Evolutionary conservation across 2,888 invertebrate species (phyloP), one percentile per base, ranked within the genome.

Genomic region (Drosophila suboccidentalis): DNA sequence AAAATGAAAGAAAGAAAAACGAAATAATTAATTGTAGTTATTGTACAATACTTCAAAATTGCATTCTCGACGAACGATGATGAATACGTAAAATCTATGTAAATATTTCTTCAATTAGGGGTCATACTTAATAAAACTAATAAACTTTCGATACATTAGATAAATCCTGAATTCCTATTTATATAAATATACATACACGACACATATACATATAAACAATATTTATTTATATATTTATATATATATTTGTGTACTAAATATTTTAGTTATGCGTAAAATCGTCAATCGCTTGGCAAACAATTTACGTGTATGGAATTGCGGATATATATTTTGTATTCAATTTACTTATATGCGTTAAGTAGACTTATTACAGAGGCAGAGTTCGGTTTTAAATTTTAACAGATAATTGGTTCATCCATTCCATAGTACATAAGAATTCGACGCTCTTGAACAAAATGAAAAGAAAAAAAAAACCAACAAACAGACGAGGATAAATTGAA

Each of bases 381-480:
- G 43, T 67, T 78, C 53, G 43, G 62, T 63, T 73, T 47, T 44
- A 63, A 73, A 61, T 47, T 61, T 60, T 17, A 61, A 59, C 41
- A 63, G 39, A 58, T 43, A 51, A 70, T 88, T 88, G 75, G 88
- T 75, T 82, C 41, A 68, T 82, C 64, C 89, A 83, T 83, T 88
- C 82, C 89, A 88, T 83, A 82, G 88, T 49, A 53, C 39, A 64
- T 75, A 78, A 78, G 74, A 47, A 57, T 41, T 5, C 26, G 39
- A 41, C n/a, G 19, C 29, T 29, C 29, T 26, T 29, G 17, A 39
- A 39, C 43, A 43, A 22, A 44, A 22, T 3, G 0, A 4, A 36
- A 36, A 36, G 13, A 13, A 13, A 36, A 13, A 36, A 13, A 36
- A 36, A 8, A 32, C 22, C 22, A 22, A 22, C 13, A 39, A 9